Evolutionary conservation across 1,140 invertebrate genomes (phyloP).

Genomic region (Theocolax elegans): DNA sequence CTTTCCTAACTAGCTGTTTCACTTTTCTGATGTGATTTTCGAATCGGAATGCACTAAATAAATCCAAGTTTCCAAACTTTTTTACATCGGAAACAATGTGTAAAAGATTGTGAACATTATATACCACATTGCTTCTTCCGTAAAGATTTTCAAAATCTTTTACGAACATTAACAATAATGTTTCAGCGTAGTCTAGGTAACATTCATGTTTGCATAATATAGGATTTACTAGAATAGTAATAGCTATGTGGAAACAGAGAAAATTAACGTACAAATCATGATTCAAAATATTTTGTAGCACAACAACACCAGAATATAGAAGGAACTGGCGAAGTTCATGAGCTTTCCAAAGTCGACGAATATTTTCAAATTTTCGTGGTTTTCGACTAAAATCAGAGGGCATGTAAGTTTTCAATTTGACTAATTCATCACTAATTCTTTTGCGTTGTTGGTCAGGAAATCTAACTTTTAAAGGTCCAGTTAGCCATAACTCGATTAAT

Average conservation of each 20-base stretch:
- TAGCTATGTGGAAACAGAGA: constrained; percentile 43
- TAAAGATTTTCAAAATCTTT: constrained; percentile 11
- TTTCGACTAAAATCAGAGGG: constrained; percentile 60
- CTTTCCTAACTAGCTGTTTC: constrained; percentile 28
- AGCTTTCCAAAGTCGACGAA: constrained; percentile 61
- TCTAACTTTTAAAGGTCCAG: constrained; percentile 34
- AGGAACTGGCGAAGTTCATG: constrained; percentile 64
- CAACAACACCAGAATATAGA: constrained; percentile 59
- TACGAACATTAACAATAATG: neutral
- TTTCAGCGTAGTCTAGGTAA: neutral
- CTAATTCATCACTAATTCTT: neutral
- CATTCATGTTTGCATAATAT: neutral
- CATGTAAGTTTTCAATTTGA: constrained; percentile 20
- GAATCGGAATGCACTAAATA: constrained; percentile 32
- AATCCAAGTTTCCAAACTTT: constrained; percentile 32
- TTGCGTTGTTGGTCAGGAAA: neutral
- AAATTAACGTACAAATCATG: constrained; percentile 52
- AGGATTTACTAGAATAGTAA: neutral
- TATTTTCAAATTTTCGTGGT: constrained; percentile 47
- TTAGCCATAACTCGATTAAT: constrained; percentile 46
- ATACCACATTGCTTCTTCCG: constrained; percentile 6
- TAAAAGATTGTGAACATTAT: constrained; percentile 40
- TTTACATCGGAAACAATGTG: constrained; percentile 31
- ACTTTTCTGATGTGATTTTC: constrained; percentile 35
- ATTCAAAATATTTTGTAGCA: constrained; percentile 51